Evolutionary conservation across 2,797 vertebrate genomes (phyloP).

Genomic region (Taeniopygia guttata): DNA sequence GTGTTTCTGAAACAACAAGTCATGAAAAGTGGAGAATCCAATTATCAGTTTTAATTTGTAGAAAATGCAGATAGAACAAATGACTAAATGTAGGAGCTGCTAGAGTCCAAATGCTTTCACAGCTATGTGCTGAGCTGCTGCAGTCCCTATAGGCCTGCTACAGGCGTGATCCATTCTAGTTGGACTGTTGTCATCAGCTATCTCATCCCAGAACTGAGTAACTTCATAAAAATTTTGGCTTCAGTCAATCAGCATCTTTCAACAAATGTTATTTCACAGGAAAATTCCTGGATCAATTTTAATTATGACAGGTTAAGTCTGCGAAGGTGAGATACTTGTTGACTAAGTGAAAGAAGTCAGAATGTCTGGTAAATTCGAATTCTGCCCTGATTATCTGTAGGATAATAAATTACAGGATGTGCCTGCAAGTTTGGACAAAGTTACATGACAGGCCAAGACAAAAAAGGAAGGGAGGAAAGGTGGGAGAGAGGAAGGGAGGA

Average conservation of each 20-base stretch:
- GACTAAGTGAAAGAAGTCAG: not conserved
- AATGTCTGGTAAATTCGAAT: not conserved
- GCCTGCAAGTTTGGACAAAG: not conserved
- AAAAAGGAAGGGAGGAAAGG: not conserved
- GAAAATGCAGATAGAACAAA: not conserved
- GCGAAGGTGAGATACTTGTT: not conserved
- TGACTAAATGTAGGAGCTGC: not conserved
- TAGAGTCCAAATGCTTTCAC: not conserved
- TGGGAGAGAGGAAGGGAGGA: not conserved
- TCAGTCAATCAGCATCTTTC: slow-evolving; percentile 3
- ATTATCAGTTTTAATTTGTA: not conserved
- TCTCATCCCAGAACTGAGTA: not conserved
- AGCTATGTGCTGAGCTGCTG: not conserved
- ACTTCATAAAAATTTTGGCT: not conserved
- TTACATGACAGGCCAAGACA: not conserved
- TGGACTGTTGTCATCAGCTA: not conserved
- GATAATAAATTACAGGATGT: not conserved
- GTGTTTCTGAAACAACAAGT: not conserved
- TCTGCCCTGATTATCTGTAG: not conserved
- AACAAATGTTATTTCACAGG: not conserved
- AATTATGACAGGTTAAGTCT: not conserved
- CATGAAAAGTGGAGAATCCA: not conserved
- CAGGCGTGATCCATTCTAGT: not conserved
- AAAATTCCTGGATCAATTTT: not conserved
- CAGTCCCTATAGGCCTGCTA: not conserved